Conservation (phyloP, 2,888 invertebrate genomes). For the Pterostichus madidus region DNA sequence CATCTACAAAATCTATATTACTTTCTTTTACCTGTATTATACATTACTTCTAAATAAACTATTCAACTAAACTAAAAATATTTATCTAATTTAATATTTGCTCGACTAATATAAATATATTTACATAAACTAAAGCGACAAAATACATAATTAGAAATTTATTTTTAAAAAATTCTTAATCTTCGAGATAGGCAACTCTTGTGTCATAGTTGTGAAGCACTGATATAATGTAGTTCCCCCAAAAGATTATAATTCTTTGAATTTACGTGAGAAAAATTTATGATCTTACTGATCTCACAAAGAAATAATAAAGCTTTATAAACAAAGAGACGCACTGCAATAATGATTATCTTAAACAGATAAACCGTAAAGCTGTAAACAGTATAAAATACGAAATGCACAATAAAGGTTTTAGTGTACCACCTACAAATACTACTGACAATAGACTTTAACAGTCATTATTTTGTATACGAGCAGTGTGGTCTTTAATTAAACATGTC, state of each 20-base stretch:
- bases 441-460: no score
- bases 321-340: not conserved
- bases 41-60: no score
- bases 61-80: not conserved
- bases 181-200: not conserved
- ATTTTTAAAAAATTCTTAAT: not conserved
- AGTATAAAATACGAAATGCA: not conserved
- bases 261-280: not conserved
- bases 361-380: not conserved
- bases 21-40: no score
- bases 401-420: not conserved
- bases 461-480: no score
- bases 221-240: not conserved
- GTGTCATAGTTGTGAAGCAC: not conserved
- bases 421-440: no score
- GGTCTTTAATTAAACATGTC: no score
- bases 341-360: constrained; percentile 1
- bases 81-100: not conserved
- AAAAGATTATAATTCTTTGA: not conserved
- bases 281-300: not conserved
- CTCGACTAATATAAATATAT: not conserved
- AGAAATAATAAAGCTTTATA: not conserved
- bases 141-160: not conserved
- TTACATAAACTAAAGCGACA: not conserved
- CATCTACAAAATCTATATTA: no score